Conservation (phyloP, 2,888 invertebrate species). For the Lapara coniferarum region DNA sequence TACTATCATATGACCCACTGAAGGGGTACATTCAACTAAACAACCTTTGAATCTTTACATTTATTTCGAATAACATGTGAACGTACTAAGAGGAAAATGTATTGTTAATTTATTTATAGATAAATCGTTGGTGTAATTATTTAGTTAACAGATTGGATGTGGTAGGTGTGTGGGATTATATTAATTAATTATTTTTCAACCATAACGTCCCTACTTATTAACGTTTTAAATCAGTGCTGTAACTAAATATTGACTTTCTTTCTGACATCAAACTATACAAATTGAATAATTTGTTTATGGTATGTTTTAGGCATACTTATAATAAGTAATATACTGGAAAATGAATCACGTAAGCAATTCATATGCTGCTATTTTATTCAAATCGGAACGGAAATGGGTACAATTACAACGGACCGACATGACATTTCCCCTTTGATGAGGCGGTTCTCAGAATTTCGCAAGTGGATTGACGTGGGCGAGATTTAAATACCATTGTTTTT, state of each 20-base stretch:
- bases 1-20: background rate
- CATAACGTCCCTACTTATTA: too few relatives aligned
- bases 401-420: slow-evolving; percentile 7
- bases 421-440: slow-evolving; percentile 20
- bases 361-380: background rate
- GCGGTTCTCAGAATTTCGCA: slow-evolving; percentile 19
- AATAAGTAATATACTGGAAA: background rate
- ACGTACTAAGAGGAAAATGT: background rate
- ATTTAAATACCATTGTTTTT: slow-evolving; percentile 23
- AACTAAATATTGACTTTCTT: too few relatives aligned
- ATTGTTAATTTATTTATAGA: too few relatives aligned
- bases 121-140: too few relatives aligned
- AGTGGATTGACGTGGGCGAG: slow-evolving; percentile 13
- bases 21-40: background rate
- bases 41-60: background rate
- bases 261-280: too few relatives aligned
- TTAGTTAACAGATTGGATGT: too few relatives aligned
- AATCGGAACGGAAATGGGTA: slow-evolving; percentile 10
- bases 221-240: too few relatives aligned
- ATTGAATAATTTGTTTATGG: too few relatives aligned
- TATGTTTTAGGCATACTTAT: too few relatives aligned
- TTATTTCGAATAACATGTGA: background rate
- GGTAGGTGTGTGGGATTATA: too few relatives aligned
- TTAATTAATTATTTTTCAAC: too few relatives aligned
- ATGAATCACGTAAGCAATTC: background rate